Base-by-base conservation (phyloP, 1,140 invertebrate species). In the Drosophila quadrilineata region DNA sequence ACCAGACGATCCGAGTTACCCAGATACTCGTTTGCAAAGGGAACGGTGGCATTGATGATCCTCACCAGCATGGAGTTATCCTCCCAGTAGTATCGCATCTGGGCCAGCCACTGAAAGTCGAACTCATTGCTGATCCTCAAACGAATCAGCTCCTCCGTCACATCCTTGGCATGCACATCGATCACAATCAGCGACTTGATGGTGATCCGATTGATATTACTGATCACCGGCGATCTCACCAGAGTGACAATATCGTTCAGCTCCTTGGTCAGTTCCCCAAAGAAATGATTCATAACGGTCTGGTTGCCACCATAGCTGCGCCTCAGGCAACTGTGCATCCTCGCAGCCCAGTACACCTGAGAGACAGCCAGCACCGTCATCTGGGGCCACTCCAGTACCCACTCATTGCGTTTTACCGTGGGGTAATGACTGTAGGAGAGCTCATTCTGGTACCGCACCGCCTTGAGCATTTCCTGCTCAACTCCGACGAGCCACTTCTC, bases 401-500 rank as follows among this genome's bases (percentile, higher is more conserved):
- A 98, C 10, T 94, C 90, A 0, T 91, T 91, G 53, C 96, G 91
- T 6, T 91, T 88, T 2, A 92, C 91, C 26, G 91, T 92, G 4
- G 92, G 91, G 88, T 96, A 97, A 63, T 94, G 93, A 8, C 92
- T 91, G 69, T 94, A 93, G 57, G 95, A 94, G 84, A 94, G 90
- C 31, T 92, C 89, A n/a, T 95, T 93, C 89, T 95, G 93, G 68
- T 94, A 92, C 71, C 93, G 93, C 1, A 96, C 91, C 1, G 95
- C 93, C 62, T 90, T 91, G 0, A 95, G 87, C 96, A 98, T 98
- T 90, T 96, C 94, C 33, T 93, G 91, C 90, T 97, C 96, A 2
- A 98, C 94, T 90, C 95, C 93, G 24, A 97, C 90, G 2, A 98
- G 92, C 97, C 97, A 98, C 90, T 96, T 96, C 90, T 99, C 98